Conservation (phyloP, 2,888 invertebrate genomes). For the Polydrusus pterygomalis region DNA sequence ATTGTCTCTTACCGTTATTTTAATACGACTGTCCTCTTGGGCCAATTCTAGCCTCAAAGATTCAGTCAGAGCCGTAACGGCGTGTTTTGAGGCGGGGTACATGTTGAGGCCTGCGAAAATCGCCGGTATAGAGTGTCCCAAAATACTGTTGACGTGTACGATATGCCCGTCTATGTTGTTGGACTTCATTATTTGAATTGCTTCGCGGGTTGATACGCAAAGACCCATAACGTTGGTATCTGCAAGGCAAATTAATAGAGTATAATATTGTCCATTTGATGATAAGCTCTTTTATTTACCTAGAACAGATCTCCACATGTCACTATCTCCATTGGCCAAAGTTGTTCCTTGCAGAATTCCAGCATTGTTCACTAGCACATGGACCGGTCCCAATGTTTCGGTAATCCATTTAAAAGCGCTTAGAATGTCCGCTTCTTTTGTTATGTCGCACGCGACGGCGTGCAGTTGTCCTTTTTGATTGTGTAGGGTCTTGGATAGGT, state of each 20-base stretch:
- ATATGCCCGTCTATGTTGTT: conserved; percentile 61
- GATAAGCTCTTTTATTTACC: conserved; percentile 10
- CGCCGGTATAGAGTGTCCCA: conserved; percentile 57
- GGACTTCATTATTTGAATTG: conserved; percentile 59
- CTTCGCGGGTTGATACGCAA: conserved; percentile 60
- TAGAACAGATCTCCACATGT: conserved; percentile 52
- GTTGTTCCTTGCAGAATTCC: conserved; percentile 52
- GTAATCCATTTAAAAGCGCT: conserved; percentile 57
- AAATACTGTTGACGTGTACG: conserved; percentile 61
- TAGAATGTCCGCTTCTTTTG: conserved; percentile 58
- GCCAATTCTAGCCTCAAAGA: conserved; percentile 55
- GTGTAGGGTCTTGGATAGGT: conserved; percentile 47
- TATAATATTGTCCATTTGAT: too few species aligned
- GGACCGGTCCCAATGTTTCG: conserved; percentile 58
- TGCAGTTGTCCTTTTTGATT: conserved; percentile 55
- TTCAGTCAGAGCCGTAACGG: conserved; percentile 57
- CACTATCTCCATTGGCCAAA: conserved; percentile 53
- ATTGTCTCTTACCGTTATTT: conserved; percentile 57
- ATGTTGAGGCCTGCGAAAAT: conserved; percentile 49
- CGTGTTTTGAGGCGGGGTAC: conserved; percentile 57
- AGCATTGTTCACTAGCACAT: conserved; percentile 60
- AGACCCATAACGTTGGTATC: conserved; percentile 58
- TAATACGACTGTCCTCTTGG: conserved; percentile 47
- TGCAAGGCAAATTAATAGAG: conserved; percentile 6
- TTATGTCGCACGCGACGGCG: conserved; percentile 57